A percentile compares a stretch with the other conserved stretches of the same genome.
Conservation (phyloP, 2,888 invertebrate species). For the Ashinkailepas kermadecensis region DNA sequence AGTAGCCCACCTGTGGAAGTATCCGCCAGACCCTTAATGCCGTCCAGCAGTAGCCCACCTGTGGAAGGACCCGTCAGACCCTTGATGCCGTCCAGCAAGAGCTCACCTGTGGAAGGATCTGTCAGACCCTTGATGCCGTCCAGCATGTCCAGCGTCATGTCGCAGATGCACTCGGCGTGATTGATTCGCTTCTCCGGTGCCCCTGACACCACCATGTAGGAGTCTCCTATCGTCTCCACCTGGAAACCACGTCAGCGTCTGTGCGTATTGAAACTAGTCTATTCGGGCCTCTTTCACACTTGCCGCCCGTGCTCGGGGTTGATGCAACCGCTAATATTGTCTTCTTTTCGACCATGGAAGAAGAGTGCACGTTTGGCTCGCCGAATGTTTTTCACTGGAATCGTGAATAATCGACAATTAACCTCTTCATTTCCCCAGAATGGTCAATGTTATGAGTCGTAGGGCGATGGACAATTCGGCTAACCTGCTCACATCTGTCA, state of each 20-base stretch:
- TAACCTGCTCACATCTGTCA: too few species aligned
- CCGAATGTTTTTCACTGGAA: too few species aligned
- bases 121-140: slow-evolving; percentile 83
- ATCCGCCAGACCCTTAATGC: neutral
- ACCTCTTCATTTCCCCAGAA: too few species aligned
- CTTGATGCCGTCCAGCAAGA: neutral
- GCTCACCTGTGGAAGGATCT: slow-evolving; percentile 75
- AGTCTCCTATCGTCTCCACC: slow-evolving; percentile 97
- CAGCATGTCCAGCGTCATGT: slow-evolving; percentile 95
- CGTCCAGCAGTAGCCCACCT: neutral
- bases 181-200: slow-evolving; percentile 82
- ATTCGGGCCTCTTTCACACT: too few species aligned
- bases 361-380: too few species aligned
- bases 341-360: too few species aligned
- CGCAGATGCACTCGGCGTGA: slow-evolving; percentile 85
- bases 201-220: slow-evolving; percentile 96
- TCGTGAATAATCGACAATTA: too few species aligned
- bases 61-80: neutral
- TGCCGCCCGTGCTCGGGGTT: too few species aligned
- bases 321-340: too few species aligned
- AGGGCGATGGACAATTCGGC: too few species aligned
- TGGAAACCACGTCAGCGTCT: slow-evolving; percentile 39
- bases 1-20: neutral
- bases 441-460: too few species aligned
- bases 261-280: too few species aligned